Conservation (phyloP, 2,888 invertebrate species). For the Drosophila suboccidentalis region DNA sequence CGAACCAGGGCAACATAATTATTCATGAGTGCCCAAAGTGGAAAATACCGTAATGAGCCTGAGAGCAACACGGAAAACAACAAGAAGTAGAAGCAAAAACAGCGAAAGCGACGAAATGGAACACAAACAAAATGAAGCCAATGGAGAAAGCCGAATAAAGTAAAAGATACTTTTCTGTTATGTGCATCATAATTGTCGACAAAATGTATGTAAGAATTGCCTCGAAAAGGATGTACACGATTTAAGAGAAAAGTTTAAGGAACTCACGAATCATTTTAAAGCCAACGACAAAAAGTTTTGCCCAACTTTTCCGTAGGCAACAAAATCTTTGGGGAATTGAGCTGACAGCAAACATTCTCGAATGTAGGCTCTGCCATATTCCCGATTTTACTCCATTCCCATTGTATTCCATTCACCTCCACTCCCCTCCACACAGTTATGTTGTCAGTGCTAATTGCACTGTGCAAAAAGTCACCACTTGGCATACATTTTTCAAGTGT, state of each 20-base stretch:
- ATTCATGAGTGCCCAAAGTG: constrained; percentile 72
- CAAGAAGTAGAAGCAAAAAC: constrained; percentile 25
- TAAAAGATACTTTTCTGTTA: constrained; percentile 5
- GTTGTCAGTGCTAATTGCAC: constrained; percentile 53
- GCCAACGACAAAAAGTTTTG: constrained; percentile 20
- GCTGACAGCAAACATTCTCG: constrained; percentile 35
- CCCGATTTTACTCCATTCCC: background rate
- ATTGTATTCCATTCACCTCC: background rate
- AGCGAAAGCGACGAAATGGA: constrained; percentile 48
- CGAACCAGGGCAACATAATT: constrained; percentile 65
- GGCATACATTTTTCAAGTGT: constrained; percentile 58
- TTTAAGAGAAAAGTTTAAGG: constrained; percentile 24
- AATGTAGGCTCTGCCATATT: constrained; percentile 11
- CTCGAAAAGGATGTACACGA: constrained; percentile 17
- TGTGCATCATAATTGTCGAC: constrained; percentile 52
- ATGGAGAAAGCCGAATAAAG: constrained; percentile 15
- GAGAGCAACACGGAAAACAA: constrained; percentile 38
- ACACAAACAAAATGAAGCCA: constrained; percentile 53
- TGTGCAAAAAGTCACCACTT: constrained; percentile 41
- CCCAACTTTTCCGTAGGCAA: constrained; percentile 12
- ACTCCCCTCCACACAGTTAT: constrained; percentile 12
- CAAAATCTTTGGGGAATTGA: constrained; percentile 38
- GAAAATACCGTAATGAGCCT: constrained; percentile 70
- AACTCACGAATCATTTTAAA: constrained; percentile 22
- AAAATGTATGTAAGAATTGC: constrained; percentile 22